Evolutionary conservation across 2,797 vertebrate genomes (phyloP), one percentile per base, ranked within the genome.

Genomic region (Xiphophorus birchmanni): DNA sequence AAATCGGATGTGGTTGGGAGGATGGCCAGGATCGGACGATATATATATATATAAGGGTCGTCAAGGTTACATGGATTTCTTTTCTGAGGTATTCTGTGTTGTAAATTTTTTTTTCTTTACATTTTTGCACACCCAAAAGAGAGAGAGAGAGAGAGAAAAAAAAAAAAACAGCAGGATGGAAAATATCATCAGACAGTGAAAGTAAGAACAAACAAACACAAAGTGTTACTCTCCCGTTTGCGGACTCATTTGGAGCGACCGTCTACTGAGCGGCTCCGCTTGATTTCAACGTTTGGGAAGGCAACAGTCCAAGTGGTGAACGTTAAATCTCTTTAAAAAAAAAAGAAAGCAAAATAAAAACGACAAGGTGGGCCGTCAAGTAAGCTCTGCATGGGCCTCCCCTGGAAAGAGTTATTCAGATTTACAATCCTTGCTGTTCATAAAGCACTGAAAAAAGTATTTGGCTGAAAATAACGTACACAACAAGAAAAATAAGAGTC

Each of bases 41-140:
- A 89, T 17, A 48, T 45, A 13, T 47, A 48, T 52, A 23, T 52
- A 81, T 89, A 92, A 89, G 93, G 93, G 93, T 90, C 86, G 90
- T 94, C 93, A 91, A 91, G 91, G 92, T 94, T 94, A 94, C 92
- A 94, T 92, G 93, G 89, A 94, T 93, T 92, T 93, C 75, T 95
- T 93, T 94, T 96, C 91, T 96, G 95, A 96, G 95, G 95, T 96
- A 96, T 96, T 95, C 90, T 94, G 89, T 88, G 95, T 96, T 95
- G 95, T 95, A 93, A 75, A 75, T 86, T 92, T 93, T 93, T 92
- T 90, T 77, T 90, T 88, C 84, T 92, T 91, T 89, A 91, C 84
- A 89, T 93, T 91, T 92, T 93, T 93, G 92, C 92, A 91, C 92
- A 94, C 87, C 77, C 78, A 93, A 82, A 92, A 90, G 67, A 32